These are phyloP conservation scores for Chaenocephalus aceratus DNA, from an alignment of 2,113 vertebrate genomes.

Conservation along the genomic window DNA sequence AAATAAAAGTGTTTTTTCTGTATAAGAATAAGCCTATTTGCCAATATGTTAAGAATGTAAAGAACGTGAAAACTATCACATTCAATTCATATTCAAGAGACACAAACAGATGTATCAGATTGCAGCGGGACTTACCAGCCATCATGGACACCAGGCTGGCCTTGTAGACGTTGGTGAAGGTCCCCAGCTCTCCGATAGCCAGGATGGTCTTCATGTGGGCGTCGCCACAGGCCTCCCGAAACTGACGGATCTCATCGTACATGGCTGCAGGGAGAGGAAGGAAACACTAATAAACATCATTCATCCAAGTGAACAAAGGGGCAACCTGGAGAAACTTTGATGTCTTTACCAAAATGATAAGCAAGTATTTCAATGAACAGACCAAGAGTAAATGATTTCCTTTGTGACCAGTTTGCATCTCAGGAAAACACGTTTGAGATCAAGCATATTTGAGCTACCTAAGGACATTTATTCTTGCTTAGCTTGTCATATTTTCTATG, in stretches of 20 bases:
- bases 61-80: too few species aligned
- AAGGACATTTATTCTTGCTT: too few species aligned
- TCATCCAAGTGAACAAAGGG: background rate
- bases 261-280: conserved; percentile 81
- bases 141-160: conserved; percentile 98
- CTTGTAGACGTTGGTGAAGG: conserved; percentile 93
- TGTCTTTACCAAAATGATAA: too few species aligned
- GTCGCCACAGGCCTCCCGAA: conserved; percentile 90
- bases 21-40: too few species aligned
- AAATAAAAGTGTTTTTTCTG: too few species aligned
- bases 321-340: too few species aligned
- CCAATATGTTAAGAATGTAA: too few species aligned
- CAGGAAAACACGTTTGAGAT: background rate
- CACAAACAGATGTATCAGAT: background rate
- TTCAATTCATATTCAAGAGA: background rate
- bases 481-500: too few species aligned
- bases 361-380: background rate
- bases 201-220: conserved; percentile 97
- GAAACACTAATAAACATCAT: background rate
- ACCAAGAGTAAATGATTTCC: background rate
- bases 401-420: background rate
- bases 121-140: conserved; percentile 88
- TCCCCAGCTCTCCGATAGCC: conserved; percentile 93
- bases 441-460: too few species aligned
- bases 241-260: conserved; percentile 91